Evolutionary conservation across 1,140 invertebrate genomes (phyloP), one percentile per base, ranked within the genome.

Genomic region (Temnothorax nylanderi): DNA sequence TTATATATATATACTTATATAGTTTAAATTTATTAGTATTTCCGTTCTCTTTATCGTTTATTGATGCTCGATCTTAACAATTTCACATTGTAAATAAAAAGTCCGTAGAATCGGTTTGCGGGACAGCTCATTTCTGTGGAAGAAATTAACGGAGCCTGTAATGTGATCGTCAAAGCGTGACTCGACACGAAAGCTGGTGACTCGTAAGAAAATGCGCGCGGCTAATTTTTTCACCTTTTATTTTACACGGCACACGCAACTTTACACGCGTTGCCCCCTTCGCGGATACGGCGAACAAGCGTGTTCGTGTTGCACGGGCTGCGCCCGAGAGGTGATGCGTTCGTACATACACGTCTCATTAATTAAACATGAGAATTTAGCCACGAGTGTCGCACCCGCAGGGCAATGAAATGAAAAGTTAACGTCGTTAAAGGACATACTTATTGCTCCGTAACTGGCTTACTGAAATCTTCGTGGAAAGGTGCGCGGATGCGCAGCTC

Each of bases 71-170:
- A 32, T 67, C 13, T 13, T 7, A 32, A 37, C 2, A 67, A 21
- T 80, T 67, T 54, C 7, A 8, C 21, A 34, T n/a, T 2, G 21
- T 4, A 37, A 74, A 75, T 75, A 26, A 37, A 49, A 60, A 62
- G 34, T 72, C 21, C 7, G 18, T 32, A 26, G 21, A 49, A 44
- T 81, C 47, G 65, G 37, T 44, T 13, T 54, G 49, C 10, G 21
- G 21, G 54, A 44, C 21, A 51, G 77, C 49, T 65, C 26, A 56
- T 71, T 71, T 56, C 51, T 56, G 64, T 32, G 21, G 21, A 91
- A 91, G 67, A 85, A 84, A 82, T 88, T 90, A 92, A 92, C 92
- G 87, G 88, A 91, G 91, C 91, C 78, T 88, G 90, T 92, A 92
- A 92, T 88, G 87, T 81, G 87, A 80, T 88, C 88, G 77, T 92